phyloP scores from a whole-genome alignment of 2,888 invertebrate genomes.

The Caenorhabditis sp. region DNA sequence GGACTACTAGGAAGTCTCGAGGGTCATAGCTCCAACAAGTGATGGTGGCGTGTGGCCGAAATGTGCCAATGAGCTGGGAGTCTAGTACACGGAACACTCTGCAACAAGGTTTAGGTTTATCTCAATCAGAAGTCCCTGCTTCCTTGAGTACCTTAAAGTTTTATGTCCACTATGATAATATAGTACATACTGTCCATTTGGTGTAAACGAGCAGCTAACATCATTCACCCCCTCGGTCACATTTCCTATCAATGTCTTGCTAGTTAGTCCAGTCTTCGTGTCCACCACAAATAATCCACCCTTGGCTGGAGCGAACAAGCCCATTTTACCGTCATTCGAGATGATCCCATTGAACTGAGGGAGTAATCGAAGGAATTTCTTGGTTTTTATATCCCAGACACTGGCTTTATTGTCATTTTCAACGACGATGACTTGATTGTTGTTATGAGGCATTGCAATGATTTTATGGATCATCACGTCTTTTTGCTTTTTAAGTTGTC shows the following conservation, averaged over 20 bases:
- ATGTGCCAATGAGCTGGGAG: conserved; percentile 90
- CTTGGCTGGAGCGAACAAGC: conserved; percentile 87
- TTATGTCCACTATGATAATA: conserved; percentile 96
- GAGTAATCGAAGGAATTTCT: conserved; percentile 51
- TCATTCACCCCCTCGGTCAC: conserved; percentile 96
- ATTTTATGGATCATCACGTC: conserved; percentile 60
- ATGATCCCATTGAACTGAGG: conserved; percentile 58
- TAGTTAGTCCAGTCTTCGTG: conserved; percentile 85
- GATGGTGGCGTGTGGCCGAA: conserved; percentile 74
- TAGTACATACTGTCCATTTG: conserved; percentile 90
- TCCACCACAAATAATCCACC: conserved; percentile 90
- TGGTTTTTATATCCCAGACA: conserved; percentile 59
- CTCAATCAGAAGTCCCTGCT: no score
- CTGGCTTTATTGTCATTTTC: conserved; percentile 60
- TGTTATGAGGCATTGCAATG: conserved; percentile 52
- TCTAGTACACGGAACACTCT: conserved; percentile 86
- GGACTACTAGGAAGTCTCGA: conserved; percentile 54
- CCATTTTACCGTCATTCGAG: conserved; percentile 79
- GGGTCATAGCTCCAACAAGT: conserved; percentile 62
- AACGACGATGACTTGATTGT: conserved; percentile 61
- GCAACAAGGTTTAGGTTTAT: neutral
- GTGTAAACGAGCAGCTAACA: conserved; percentile 91
- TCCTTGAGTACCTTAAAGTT: conserved; percentile 78
- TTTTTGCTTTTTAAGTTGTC: conserved; percentile 57
- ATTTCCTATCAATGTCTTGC: conserved; percentile 86